Conservation (phyloP, 2,113 vertebrate species). For the Tonatia bakeri region DNA sequence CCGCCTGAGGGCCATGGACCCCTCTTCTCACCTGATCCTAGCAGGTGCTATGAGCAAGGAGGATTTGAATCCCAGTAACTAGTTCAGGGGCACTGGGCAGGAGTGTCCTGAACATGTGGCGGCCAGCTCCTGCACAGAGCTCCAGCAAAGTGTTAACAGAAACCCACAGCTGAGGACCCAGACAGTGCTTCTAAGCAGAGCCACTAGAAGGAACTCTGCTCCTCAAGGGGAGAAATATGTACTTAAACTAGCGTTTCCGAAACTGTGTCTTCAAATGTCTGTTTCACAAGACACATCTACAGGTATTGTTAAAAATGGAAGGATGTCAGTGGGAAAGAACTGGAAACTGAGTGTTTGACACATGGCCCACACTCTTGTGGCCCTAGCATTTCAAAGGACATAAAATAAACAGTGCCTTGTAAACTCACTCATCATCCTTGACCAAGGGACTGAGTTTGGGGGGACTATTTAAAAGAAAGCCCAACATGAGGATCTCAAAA, state of each 20-base stretch:
- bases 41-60: background rate
- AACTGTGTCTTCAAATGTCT: background rate
- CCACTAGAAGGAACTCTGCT: background rate
- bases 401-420: background rate
- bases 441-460: background rate
- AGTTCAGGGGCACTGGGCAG: background rate
- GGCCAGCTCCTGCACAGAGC: background rate
- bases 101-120: accelerated
- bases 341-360: background rate
- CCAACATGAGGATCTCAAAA: background rate
- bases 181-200: accelerated
- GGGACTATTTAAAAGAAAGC: background rate
- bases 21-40: background rate
- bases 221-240: accelerated
- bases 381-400: background rate
- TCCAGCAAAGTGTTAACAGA: background rate
- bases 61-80: background rate
- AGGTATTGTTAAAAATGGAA: background rate
- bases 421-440: background rate
- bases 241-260: background rate
- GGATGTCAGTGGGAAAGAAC: background rate
- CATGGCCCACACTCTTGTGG: background rate
- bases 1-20: accelerated
- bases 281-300: background rate
- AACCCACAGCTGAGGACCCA: background rate